A percentile compares a stretch with the other conserved stretches of the same genome.
Conservation (phyloP, 2,888 invertebrate species). For the Drosophila formosana region DNA sequence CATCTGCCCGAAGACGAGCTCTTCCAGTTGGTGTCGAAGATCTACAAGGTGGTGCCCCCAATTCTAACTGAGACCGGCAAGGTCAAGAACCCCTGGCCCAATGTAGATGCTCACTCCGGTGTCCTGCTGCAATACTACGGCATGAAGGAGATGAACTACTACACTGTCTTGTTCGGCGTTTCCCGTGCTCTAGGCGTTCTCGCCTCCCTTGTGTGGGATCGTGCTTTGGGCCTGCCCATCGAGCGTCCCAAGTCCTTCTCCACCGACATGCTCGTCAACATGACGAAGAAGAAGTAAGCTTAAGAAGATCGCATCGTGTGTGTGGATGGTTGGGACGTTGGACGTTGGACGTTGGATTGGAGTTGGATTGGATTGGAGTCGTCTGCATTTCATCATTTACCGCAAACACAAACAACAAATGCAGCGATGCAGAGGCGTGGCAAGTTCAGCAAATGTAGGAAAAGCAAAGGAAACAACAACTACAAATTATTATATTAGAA, state of each 20-base stretch:
- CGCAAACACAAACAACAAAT: background rate
- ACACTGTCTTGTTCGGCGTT: constrained; percentile 95
- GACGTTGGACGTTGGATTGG: constrained; percentile 7
- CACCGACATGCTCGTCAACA: constrained; percentile 86
- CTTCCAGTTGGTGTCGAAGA: constrained; percentile 91
- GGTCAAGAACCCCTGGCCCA: constrained; percentile 97
- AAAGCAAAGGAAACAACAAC: constrained; percentile 19
- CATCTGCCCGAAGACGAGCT: constrained; percentile 93
- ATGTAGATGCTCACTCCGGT: constrained; percentile 96
- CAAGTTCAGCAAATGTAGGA: constrained; percentile 48
- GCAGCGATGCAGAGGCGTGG: constrained; percentile 25
- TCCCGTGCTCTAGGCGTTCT: constrained; percentile 94
- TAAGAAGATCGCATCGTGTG: constrained; percentile 4
- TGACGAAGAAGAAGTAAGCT: constrained; percentile 83
- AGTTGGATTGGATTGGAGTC: background rate
- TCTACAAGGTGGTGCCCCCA: constrained; percentile 94
- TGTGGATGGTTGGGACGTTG: constrained; percentile 9
- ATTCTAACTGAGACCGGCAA: constrained; percentile 93
- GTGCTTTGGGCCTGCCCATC: constrained; percentile 93
- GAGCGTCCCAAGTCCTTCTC: constrained; percentile 94
- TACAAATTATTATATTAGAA: constrained; percentile 14
- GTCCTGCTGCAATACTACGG: constrained; percentile 93
- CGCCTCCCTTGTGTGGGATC: constrained; percentile 92
- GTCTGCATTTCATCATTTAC: constrained; percentile 20
- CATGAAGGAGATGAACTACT: constrained; percentile 95